Evolutionary conservation across 1,140 invertebrate genomes (phyloP).

Genomic region (Musca vetustissima): DNA sequence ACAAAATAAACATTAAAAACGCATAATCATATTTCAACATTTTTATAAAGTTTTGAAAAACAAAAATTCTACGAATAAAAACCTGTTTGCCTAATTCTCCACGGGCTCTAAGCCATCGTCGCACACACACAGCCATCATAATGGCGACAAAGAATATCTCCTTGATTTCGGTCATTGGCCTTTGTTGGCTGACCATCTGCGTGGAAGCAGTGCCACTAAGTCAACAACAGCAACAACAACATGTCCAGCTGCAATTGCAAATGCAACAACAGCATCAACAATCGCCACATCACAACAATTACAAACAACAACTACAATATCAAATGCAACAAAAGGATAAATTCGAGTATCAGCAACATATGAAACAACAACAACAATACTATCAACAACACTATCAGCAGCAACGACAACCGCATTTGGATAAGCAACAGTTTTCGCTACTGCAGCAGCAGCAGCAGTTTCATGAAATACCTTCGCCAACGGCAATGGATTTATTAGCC

Average conservation of each 20-base stretch:
- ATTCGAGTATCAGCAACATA: constrained; percentile 2
- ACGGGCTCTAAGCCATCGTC: too few species aligned
- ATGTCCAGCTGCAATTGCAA: not conserved
- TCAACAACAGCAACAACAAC: not conserved
- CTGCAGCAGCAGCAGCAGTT: not conserved
- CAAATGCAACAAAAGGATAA: not conserved
- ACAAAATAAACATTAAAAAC: too few species aligned
- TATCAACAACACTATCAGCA: constrained; percentile 3
- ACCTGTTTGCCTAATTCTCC: too few species aligned
- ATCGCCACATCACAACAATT: not conserved
- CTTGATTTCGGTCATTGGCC: too few species aligned
- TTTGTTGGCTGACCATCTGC: not conserved
- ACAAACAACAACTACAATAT: constrained; percentile 2
- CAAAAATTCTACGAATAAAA: too few species aligned
- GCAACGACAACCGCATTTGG: not conserved
- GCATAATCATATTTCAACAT: too few species aligned
- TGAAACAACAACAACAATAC: constrained; percentile 17
- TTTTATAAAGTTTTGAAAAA: too few species aligned
- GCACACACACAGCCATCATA: too few species aligned
- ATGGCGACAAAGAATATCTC: too few species aligned
- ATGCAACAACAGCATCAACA: constrained; percentile 6
- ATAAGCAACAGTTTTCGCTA: not conserved
- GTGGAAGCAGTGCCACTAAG: not conserved
- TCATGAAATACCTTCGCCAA: not conserved
- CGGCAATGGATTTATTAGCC: not conserved